Evolutionary conservation across 2,888 invertebrate species (phyloP), one percentile per base, ranked within the genome.

Genomic region (Oxyteleia sp.): DNA sequence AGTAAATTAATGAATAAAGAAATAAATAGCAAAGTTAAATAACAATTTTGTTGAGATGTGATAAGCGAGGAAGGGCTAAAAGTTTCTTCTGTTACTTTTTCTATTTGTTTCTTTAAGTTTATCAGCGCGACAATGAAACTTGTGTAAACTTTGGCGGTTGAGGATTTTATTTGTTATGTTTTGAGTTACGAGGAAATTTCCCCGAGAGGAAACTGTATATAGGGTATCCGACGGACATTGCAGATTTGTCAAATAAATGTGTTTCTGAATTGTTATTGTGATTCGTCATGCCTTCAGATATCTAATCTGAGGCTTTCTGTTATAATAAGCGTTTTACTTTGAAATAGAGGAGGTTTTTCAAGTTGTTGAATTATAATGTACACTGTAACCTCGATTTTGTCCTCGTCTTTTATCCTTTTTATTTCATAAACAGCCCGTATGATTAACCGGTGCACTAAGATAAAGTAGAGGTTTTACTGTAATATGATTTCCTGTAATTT

Each of bases 231-330:
- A 84, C 55, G 74, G 26, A 63, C 45, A 38, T 47, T 85, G 49
- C 84, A 72, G 81, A 88, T 88, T 90, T 88, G 88, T 87, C 86
- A 88, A 91, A 91, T 92, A 92, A 90, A 92, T 89, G 89, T 91
- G 90, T 92, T 91, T 92, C 43, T 92, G 91, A 90, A 91, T 88
- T 89, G 90, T 91, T 91, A 88, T 84, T 75, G 81, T 82, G 82
- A 85, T 84, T 78, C 55, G 61, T 63, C 57, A 75, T 66, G 71
- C 57, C 38, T 68, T 82, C 13, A 47, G 26, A 49, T 41, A 59
- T 57, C 11, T 43, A 8, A 32, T 7, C 32, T 32, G 32, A 7
- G 11, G 5, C 11, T 35, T 47, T 29, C 49, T 64, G 49, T 32
- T 47, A 18, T 45, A 32, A 32, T 5, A 26, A 26, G 5, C n/a